phyloP scores from a whole-genome alignment of 2,888 invertebrate species.

The Amphipoea oculea region DNA sequence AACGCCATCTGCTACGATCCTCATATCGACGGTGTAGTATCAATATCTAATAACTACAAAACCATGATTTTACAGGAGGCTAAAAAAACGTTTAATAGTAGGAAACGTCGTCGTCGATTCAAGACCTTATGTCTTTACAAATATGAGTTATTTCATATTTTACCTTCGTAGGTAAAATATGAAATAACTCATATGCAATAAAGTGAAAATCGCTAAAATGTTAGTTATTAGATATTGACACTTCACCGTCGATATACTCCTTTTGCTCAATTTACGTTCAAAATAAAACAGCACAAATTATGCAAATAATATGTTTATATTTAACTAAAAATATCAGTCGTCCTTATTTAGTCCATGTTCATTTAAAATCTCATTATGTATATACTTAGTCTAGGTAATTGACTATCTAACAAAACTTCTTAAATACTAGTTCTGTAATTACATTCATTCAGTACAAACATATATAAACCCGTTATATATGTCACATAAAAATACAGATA shows the following conservation, averaged over 20 bases:
- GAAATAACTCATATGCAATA: no score
- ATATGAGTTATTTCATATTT: no score
- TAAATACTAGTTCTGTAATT: slow-evolving; percentile 1
- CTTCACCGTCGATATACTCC: no score
- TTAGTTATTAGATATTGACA: no score
- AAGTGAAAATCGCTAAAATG: no score
- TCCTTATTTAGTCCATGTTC: slow-evolving; percentile 50
- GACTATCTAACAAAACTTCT: slow-evolving; percentile 35
- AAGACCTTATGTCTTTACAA: no score
- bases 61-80: no score
- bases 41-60: no score
- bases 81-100: no score
- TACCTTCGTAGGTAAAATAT: no score
- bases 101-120: no score
- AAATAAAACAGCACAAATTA: slow-evolving; percentile 27
- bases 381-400: slow-evolving; percentile 27
- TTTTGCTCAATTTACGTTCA: neutral
- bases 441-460: slow-evolving; percentile 35
- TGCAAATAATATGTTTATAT: slow-evolving; percentile 17
- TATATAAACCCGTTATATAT: slow-evolving; percentile 36
- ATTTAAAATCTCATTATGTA: slow-evolving; percentile 31
- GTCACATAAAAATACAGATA: neutral
- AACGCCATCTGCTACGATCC: neutral
- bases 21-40: neutral
- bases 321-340: slow-evolving; percentile 52